Evolutionary conservation across 2,797 vertebrate genomes (phyloP).

Genomic region (Lophotriccus pileatus): DNA sequence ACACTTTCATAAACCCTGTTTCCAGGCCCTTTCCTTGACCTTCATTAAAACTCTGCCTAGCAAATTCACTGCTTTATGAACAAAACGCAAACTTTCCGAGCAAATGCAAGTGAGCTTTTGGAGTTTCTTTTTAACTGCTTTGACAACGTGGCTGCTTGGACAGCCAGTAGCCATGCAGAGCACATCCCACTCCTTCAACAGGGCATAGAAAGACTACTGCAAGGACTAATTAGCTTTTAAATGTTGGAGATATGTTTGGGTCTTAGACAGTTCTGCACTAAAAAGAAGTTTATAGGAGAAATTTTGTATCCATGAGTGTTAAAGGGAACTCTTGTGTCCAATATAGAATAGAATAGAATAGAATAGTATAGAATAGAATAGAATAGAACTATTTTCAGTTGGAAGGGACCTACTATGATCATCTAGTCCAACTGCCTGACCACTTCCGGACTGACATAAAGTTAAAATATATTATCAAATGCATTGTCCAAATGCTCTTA

Average conservation of each 20-base stretch:
- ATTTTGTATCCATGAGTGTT: neutral
- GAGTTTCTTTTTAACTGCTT: neutral
- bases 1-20: constrained; percentile 73
- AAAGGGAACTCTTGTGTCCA: neutral
- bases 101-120: neutral
- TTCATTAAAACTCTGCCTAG: constrained; percentile 70
- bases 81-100: constrained; percentile 39
- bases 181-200: neutral
- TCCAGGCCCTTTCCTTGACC: constrained; percentile 73
- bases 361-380: neutral
- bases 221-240: neutral
- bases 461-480: neutral
- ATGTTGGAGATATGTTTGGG: neutral
- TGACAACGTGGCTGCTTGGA: neutral
- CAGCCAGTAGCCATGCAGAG: neutral
- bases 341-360: neutral
- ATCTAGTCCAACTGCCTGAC: neutral
- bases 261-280: neutral
- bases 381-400: neutral
- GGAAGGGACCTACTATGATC: neutral
- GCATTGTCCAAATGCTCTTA: neutral
- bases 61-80: constrained; percentile 45
- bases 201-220: neutral
- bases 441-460: neutral
- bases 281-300: neutral